Conservation (phyloP, 2,888 invertebrate species). For the Eupelmus urozonus region DNA sequence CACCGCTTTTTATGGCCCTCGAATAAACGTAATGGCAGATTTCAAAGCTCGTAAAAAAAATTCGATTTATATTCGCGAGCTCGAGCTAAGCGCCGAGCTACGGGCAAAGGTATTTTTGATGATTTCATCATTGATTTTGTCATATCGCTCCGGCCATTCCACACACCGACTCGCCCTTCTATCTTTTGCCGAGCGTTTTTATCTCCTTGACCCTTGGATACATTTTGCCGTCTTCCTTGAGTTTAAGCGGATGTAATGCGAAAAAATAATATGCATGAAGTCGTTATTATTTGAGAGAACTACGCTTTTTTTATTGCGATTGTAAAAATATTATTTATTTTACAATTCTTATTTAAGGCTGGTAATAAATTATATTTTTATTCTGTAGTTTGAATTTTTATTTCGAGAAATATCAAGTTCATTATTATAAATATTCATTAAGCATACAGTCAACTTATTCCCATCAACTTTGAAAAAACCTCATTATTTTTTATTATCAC, state of each 20-base stretch:
- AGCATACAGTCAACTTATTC: too few relatives aligned
- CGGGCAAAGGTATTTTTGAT: constrained; percentile 41
- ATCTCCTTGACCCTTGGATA: neutral
- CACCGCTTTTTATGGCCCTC: constrained; percentile 35
- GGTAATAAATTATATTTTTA: too few relatives aligned
- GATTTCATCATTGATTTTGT: constrained; percentile 48
- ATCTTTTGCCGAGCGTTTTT: neutral
- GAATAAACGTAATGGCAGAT: constrained; percentile 50
- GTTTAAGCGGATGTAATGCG: neutral
- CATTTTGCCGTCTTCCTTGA: neutral
- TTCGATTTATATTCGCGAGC: constrained; percentile 43
- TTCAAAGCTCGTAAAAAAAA: constrained; percentile 51
- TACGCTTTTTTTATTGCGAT: too few relatives aligned
- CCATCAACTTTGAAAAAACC: too few relatives aligned
- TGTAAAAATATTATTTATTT: too few relatives aligned
- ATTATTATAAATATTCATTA: too few relatives aligned
- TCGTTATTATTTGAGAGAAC: too few relatives aligned
- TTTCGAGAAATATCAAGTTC: too few relatives aligned
- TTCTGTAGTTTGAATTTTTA: too few relatives aligned
- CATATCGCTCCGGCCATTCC: neutral
- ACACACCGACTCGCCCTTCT: neutral
- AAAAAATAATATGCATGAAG: constrained; percentile 1
- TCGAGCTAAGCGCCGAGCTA: neutral
- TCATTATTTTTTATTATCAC: too few relatives aligned
- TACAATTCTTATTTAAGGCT: too few relatives aligned